Evolutionary conservation across 2,113 vertebrate species (phyloP), one percentile per base, ranked within the genome.

Genomic region (Dasyurus viverrinus): DNA sequence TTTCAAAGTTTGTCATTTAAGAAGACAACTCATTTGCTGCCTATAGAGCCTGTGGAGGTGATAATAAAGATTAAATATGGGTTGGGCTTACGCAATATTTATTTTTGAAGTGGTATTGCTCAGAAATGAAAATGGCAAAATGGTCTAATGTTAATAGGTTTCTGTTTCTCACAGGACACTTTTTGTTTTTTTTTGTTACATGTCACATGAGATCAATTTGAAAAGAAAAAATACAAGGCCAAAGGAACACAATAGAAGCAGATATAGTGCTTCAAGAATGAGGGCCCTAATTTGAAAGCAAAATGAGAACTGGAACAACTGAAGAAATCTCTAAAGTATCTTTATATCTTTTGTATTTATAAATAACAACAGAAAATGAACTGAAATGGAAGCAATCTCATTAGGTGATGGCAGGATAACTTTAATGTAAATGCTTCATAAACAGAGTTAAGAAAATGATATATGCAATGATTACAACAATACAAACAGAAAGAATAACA

Each of bases 1-100:
- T 93, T 95, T 94, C 96, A 93, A 53, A 36, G 93, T 96, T 90
- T 94, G 48, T 94, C 1, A 60, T 95, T 97, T 95, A 89, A 94
- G 92, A 90, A 96, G 47, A 94, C 16, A 90, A 96, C 93, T 96
- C 11, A 84, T 96, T 92, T 95, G 54, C 22, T 94, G 2, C 54
- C 7, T 52, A 2, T 96, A 96, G n/a, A 76, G 91, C 95, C 92
- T 97, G 89, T 53, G 60, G 91, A 54, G 95, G 90, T 94, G 94
- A 97, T 97, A 97, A 96, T 14, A 46, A 60, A 93, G 96, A 94
- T 90, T 92, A 2, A 27, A 76, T 50, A 84, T 84, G 19, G n/a
- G n/a, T 16, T 42, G 68, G 68, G 36, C 16, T n/a, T 42, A 76
- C 36, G 42, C 60, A 36, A 93, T 0, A 11, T 94, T 46, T 94